Base-by-base conservation (phyloP, 2,888 invertebrate genomes). In the Agrotis ipsilon region DNA sequence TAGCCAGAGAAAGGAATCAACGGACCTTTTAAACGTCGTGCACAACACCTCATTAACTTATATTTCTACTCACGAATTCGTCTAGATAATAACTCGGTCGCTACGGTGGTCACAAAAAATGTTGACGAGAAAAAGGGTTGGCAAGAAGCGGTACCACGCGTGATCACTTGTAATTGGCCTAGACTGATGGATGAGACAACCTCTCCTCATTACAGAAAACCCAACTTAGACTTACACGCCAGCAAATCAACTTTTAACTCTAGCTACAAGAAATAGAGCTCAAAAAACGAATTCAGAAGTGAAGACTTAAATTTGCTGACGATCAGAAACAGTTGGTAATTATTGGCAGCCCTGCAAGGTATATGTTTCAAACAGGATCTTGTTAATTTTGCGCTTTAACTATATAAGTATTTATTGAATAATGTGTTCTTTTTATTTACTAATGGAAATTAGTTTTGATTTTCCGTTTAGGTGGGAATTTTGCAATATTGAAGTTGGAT, bases 161-260 rank as follows among this genome's bases (percentile, higher is more conserved):
- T 93, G 94, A 94, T 93, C 92, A 88, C 86, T 89, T 91, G 94
- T 95, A 95, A 95, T 95, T 95, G 94, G 94, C 91, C 78, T 82
- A 87, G 82, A 82, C 92, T 92, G 94, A 90, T 90, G 90, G 91
- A 90, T 91, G 89, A 86, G 88, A 88, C 83, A 83, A 82, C 87
- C 85, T 86, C 78, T 87, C 87, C 91, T 92, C 91, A 92, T 92
- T 91, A 90, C 86, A 83, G 80, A 78, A 82, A 62, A 49, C 83
- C 91, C 78, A 91, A 88, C 78, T 74, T 86, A 85, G 54, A 45
- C 66, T 72, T 83, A 61, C 85, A 43, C 18, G 14, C 61, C 51
- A n/a, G 46, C 46, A 64, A 77, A 72, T 63, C 32, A 64, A 39
- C 27, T 67, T 68, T 63, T 7, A 49, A 70, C 82, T 73, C 55